phyloP scores from a whole-genome alignment of 2,888 invertebrate species.

The Scaptomyza caliginosa region DNA sequence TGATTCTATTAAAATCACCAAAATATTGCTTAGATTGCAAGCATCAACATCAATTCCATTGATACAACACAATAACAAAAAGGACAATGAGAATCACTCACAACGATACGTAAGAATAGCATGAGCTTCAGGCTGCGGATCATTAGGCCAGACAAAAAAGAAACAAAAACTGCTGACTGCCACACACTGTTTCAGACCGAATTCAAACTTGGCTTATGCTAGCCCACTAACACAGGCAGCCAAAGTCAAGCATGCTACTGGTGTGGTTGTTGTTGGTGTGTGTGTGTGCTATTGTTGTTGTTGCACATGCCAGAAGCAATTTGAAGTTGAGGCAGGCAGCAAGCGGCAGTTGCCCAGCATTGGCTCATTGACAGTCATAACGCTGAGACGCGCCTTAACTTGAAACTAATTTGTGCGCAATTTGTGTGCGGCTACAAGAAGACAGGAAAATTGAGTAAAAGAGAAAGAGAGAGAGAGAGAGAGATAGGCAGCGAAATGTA shows the following conservation, averaged over 20 bases:
- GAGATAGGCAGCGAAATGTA: conserved; percentile 5
- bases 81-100: conserved; percentile 7
- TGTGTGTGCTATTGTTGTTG: conserved; percentile 18
- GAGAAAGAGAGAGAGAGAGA: neutral
- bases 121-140: conserved; percentile 57
- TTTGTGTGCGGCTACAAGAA: conserved; percentile 53
- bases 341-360: conserved; percentile 37
- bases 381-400: conserved; percentile 72
- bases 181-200: conserved; percentile 40
- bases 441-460: conserved; percentile 2
- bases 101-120: conserved; percentile 32
- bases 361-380: conserved; percentile 78
- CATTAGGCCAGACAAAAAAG: conserved; percentile 64
- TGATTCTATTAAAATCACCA: neutral
- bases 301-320: conserved; percentile 50
- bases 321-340: conserved; percentile 60
- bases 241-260: neutral
- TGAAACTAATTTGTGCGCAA: conserved; percentile 72
- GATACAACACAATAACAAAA: conserved; percentile 23
- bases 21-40: neutral
- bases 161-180: conserved; percentile 70
- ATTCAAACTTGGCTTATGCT: conserved; percentile 34
- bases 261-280: neutral
- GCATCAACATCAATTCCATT: conserved; percentile 42
- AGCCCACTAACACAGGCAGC: conserved; percentile 10